These are phyloP conservation scores for Napeogenes inachia DNA, from an alignment of 2,888 invertebrate species.

Conservation along the genomic window DNA sequence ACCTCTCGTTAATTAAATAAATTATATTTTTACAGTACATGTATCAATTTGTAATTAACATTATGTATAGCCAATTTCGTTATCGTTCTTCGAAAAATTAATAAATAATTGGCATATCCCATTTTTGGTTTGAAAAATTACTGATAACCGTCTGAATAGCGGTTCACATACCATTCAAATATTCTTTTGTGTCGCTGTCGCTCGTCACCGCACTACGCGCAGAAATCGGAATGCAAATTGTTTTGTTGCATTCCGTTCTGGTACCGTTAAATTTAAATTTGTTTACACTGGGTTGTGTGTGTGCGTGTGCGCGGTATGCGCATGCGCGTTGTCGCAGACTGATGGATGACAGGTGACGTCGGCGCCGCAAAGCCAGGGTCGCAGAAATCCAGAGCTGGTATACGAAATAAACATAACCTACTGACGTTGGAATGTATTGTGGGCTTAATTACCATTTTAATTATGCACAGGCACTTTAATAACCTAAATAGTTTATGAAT, in stretches of 20 bases:
- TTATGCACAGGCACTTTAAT: slow-evolving; percentile 5
- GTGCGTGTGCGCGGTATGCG: slow-evolving; percentile 40
- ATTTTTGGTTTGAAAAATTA: no score
- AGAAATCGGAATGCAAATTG: slow-evolving; percentile 54
- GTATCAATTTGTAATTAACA: no score
- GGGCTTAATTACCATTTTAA: slow-evolving; percentile 2
- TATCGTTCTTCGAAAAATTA: no score
- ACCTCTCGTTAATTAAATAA: no score
- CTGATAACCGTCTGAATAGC: no score
- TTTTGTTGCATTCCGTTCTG: slow-evolving; percentile 66
- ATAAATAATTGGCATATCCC: no score
- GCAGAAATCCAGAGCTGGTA: slow-evolving; percentile 5
- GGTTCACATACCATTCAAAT: slow-evolving; percentile 55
- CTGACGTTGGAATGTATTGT: slow-evolving; percentile 21
- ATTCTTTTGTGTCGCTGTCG: slow-evolving; percentile 45
- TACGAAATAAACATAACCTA: slow-evolving; percentile 25
- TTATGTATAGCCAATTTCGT: no score
- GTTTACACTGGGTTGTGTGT: slow-evolving; percentile 39
- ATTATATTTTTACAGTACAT: no score
- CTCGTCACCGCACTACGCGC: slow-evolving; percentile 47
- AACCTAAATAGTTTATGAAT: background rate
- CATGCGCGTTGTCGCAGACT: slow-evolving; percentile 72
- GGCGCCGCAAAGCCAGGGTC: slow-evolving; percentile 45
- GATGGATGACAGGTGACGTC: slow-evolving; percentile 77
- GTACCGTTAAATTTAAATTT: slow-evolving; percentile 74